Base-by-base conservation (phyloP, 2,888 invertebrate genomes). In the Coecobrya sp. region DNA sequence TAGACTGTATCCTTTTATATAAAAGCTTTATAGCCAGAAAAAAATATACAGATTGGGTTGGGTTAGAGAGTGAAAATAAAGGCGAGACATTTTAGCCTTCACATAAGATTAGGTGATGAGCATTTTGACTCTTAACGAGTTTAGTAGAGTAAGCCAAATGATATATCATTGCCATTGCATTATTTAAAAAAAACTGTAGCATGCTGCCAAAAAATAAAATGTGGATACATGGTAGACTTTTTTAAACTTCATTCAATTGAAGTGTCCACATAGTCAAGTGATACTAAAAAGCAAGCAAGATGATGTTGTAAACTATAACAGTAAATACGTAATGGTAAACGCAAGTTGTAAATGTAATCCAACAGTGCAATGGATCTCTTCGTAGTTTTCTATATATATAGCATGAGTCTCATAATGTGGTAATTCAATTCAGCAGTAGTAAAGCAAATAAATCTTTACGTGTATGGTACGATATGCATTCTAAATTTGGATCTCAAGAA, bases 201-300 rank as follows among this genome's bases (percentile, higher is more conserved):
- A 8, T 1, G 76, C 13, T 76, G 76, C 76, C 76, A 76, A 76
- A 76, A 76, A 76, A 42, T 73, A n/a, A 42, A 42, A 5, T 16
- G n/a, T 30, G 68, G 68, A 30, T 30, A 30, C 30, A 30, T 8
- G 30, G 30, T 30, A 68, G 25, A 68, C 68, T 42, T 42, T 45
- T 8, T 25, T n/a, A n/a, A n/a, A 42, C 49, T 76, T 76, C 22
- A 49, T 76, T 76, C 76, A 76, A 70, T 70, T 42, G 30, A 42
- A 42, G 42, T 70, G 70, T 42, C 70, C 70, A 70, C 13, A 30
- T 68, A 11, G 0, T 10, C 16, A 19, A 49, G 49, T 55, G 5
- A 55, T 55, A 55, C 13, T 49, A 13, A 49, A 13, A 49, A 49
- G 13, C 11, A 49, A 1, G 13, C 10, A 49, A 49, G 1, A 49